Base-by-base conservation (phyloP, 2,888 invertebrate genomes). In the Quadroppia sp. region DNA sequence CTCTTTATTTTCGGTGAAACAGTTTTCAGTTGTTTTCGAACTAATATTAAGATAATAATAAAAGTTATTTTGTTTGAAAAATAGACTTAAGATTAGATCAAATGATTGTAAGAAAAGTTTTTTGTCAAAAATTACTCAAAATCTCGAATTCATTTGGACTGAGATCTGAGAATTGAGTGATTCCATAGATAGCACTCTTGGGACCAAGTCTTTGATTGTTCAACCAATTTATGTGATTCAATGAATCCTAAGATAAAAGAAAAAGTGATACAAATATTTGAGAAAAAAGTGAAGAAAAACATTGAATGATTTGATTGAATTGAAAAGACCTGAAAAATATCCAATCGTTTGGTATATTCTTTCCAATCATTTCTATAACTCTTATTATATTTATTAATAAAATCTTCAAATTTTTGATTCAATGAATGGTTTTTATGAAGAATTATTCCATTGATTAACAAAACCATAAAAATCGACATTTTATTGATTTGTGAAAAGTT, bases 81-180 rank as follows among this genome's bases (percentile, higher is more conserved):
- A 59, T 23, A 59, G 2, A 28, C 6, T 13, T n/a, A n/a, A n/a
- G n/a, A n/a, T n/a, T n/a, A n/a, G n/a, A n/a, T n/a, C n/a, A n/a
- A n/a, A n/a, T n/a, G n/a, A n/a, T n/a, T n/a, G n/a, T n/a, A n/a
- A n/a, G n/a, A n/a, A n/a, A n/a, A n/a, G n/a, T n/a, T n/a, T n/a
- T n/a, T n/a, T n/a, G n/a, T n/a, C n/a, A n/a, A 59, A 25, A 59
- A 56, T 64, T 56, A 77, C 77, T 73, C 20, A 53, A 53, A 0
- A 84, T 83, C 79, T 81, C 82, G 79, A 87, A 89, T 80, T 89
- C 88, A 9, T 84, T 82, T 77, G 85, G 84, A 7, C 87, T 87
- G 82, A 89, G 83, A 78, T 89, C 88, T 4, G 88, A 86, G 76
- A 87, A 86, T 72, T 83, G 83, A 0, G 87, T 89, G 0, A 87